Evolutionary conservation across 2,797 vertebrate genomes (phyloP), one percentile per base, ranked within the genome.

Genomic region (Sebastes iracundus): DNA sequence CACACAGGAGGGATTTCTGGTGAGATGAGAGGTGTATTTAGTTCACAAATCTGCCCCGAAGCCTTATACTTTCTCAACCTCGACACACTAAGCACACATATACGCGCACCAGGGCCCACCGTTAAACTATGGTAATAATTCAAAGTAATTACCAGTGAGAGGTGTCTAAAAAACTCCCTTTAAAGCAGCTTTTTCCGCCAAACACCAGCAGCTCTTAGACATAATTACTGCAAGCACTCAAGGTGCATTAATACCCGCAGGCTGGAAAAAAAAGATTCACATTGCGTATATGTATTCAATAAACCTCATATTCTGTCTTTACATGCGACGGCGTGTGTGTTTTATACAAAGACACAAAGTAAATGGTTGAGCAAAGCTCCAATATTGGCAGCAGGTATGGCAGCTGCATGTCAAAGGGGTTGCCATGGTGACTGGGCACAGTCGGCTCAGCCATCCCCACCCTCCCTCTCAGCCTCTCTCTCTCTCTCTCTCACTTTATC

Each of bases 371-470:
- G 71, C 74, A 66, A 83, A 86, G 88, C 83, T 68, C 74, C 12
- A 25, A 79, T 79, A 83, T 69, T 89, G 87, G 87, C 89, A 92
- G 88, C 90, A 92, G 90, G 90, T 93, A 94, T 91, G 87, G 87
- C 84, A 93, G 88, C 84, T 90, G 78, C 84, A 92, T 87, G 90
- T 95, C 93, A 94, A 92, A 92, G 68, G 74, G 76, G 95, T 96
- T 95, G 84, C 94, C 90, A 95, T 95, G 90, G 94, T 90, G 91
- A 95, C 94, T 84, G 77, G 66, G 81, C 87, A 88, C 84, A 88
- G 84, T 90, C 89, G 46, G 87, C 81, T 90, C 88, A 86, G 79
- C 79, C 74, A 80, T 80, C 65, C 62, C 55, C 59, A 78, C 27
- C 58, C 49, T 68, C 38, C 6, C 42, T 76, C 67, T 59, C 20